Evolutionary conservation across 2,113 vertebrate genomes (phyloP), one percentile per base, ranked within the genome.

Genomic region (Phrynosoma platyrhinos): DNA sequence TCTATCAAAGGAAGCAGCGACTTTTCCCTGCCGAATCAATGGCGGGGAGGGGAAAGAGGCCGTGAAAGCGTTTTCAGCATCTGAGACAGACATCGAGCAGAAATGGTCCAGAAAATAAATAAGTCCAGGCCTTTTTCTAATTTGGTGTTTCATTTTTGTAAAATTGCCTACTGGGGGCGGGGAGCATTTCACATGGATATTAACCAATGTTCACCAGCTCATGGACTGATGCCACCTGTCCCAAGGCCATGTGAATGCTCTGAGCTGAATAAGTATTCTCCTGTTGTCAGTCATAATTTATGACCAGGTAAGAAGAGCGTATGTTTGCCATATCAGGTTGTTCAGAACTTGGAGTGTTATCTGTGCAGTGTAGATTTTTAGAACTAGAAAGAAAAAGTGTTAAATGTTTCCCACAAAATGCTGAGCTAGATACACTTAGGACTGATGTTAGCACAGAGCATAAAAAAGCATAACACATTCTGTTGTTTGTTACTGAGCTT

Each of bases 121-220:
- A 23, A 91, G 90, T 87, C 88, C 8, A 85, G 86, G 91, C 71
- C 85, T 27, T 0, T 92, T 82, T 92, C 91, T 93, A 91, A 89
- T 94, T 91, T 0, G 23, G 27, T 89, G 84, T 93, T 95, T 95
- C 82, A 80, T 94, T 95, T 82, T 91, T 89, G 83, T 93, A 91
- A 93, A 91, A 91, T 96, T 91, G 93, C 86, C 91, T 93, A 66
- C 80, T 92, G 75, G 5, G 80, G 91, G 21, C 5, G 93, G 58
- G 92, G 94, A 90, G 90, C 90, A 92, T 95, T 95, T 95, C 47
- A 91, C 94, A 71, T 95, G 92, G 91, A 91, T 95, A 91, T 95
- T 94, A 94, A 93, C 93, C 89, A 89, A 0, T 91, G 91, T 89
- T 94, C 91, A 87, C 93, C 87, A 91, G 92, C 90, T 93, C 87